A percentile compares a stretch with the other conserved stretches of the same genome.
Conservation (phyloP, 1,140 invertebrate genomes). For the Acromyrmex echinatior region DNA sequence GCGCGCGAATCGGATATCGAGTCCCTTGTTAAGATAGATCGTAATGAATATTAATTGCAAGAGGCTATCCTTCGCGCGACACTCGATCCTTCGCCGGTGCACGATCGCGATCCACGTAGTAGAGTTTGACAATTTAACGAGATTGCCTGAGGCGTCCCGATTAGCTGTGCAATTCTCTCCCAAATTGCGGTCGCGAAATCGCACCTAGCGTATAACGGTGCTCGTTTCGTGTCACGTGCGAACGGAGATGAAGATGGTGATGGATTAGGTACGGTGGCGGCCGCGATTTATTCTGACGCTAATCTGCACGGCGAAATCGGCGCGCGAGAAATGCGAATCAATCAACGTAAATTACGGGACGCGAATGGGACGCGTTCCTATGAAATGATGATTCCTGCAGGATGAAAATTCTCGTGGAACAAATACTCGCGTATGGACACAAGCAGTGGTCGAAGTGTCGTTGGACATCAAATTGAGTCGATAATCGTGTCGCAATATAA, state of each 20-base stretch:
- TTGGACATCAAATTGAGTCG: neutral
- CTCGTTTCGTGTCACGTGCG: conserved; percentile 36
- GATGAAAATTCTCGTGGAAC: neutral
- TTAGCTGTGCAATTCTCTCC: conserved; percentile 16
- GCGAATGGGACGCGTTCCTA: conserved; percentile 16
- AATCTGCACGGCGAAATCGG: conserved; percentile 34
- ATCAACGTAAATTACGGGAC: conserved; percentile 51
- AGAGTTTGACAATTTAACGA: conserved; percentile 58
- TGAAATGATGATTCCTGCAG: neutral
- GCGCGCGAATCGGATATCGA: conserved; percentile 46
- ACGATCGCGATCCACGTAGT: neutral
- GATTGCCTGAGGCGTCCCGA: conserved; percentile 13
- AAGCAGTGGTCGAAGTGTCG: neutral
- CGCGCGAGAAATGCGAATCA: conserved; percentile 45
- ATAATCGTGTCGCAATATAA: neutral
- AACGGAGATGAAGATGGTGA: conserved; percentile 45
- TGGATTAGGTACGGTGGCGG: conserved; percentile 47
- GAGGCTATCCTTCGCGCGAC: neutral
- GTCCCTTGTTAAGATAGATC: conserved; percentile 55
- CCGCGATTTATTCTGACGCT: conserved; percentile 43
- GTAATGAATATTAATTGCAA: conserved; percentile 67
- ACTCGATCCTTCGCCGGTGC: neutral
- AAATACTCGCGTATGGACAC: neutral
- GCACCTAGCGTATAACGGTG: conserved; percentile 24
- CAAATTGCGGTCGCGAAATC: conserved; percentile 34